phyloP scores from a whole-genome alignment of 2,888 invertebrate species.

The Ophion ellenae region DNA sequence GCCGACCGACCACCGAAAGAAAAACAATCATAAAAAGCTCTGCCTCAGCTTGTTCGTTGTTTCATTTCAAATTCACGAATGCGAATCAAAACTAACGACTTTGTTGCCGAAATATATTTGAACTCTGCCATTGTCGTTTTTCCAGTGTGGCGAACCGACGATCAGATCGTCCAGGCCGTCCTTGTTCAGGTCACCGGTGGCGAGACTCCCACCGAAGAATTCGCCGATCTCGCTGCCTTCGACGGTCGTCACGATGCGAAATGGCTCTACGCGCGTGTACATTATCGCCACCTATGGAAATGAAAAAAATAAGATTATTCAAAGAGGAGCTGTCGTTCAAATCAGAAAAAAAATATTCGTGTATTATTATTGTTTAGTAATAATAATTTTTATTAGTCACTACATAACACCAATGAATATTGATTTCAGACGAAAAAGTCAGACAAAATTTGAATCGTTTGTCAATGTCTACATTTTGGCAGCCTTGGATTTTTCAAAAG shows the following conservation, averaged over 20 bases:
- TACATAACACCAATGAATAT: too few relatives aligned
- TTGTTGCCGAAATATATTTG: slow-evolving; percentile 72
- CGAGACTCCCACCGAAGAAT: slow-evolving; percentile 77
- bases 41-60: not conserved
- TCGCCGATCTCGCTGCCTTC: slow-evolving; percentile 75
- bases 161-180: slow-evolving; percentile 78
- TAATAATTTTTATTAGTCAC: not conserved
- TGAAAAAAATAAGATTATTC: not conserved
- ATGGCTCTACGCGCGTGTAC: slow-evolving; percentile 53
- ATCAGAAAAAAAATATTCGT: not conserved
- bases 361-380: not conserved
- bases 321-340: not conserved
- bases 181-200: slow-evolving; percentile 77
- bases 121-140: slow-evolving; percentile 76
- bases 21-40: not conserved
- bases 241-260: slow-evolving; percentile 57
- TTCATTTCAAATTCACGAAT: not conserved
- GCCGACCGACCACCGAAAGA: slow-evolving; percentile 4
- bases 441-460: too few relatives aligned
- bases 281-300: slow-evolving; percentile 71
- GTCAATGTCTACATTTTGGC: too few relatives aligned
- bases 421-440: too few relatives aligned
- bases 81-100: slow-evolving; percentile 27
- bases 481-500: too few relatives aligned
- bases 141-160: slow-evolving; percentile 79